A percentile compares a stretch with the other conserved stretches of the same genome.
These are phyloP conservation scores for Etia nguti DNA, from an alignment of 2,113 vertebrate species.

Conservation along the genomic window DNA sequence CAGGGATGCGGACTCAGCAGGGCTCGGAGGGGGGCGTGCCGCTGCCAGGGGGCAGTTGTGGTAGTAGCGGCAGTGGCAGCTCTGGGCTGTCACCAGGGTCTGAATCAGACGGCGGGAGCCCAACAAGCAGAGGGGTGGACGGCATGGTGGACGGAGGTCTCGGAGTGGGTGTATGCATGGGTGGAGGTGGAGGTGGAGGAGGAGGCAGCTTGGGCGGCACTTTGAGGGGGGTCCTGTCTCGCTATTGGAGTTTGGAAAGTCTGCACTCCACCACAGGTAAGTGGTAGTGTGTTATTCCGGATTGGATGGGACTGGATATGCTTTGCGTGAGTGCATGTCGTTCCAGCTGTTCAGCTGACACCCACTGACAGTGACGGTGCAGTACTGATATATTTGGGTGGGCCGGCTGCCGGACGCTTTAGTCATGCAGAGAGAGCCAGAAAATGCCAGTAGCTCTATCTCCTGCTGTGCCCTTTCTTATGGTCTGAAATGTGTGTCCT, in stretches of 20 bases:
- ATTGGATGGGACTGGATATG: not conserved
- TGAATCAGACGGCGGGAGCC: slow-evolving; percentile 87
- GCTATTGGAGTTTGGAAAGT: slow-evolving; percentile 95
- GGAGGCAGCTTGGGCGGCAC: slow-evolving; percentile 75
- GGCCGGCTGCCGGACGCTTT: not conserved
- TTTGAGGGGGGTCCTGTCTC: slow-evolving; percentile 85
- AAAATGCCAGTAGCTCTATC: not conserved
- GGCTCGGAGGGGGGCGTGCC: slow-evolving; percentile 79
- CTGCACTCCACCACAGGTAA: slow-evolving; percentile 92
- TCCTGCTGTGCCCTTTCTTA: not conserved
- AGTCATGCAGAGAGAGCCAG: not conserved
- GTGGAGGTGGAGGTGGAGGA: slow-evolving; percentile 67
- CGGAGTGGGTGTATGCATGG: slow-evolving; percentile 73
- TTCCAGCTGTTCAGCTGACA: not conserved
- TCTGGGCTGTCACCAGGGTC: slow-evolving; percentile 86
- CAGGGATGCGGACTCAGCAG: slow-evolving; percentile 83
- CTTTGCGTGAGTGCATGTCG: not conserved
- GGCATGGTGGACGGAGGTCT: slow-evolving; percentile 73
- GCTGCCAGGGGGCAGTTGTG: slow-evolving; percentile 81
- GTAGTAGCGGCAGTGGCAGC: slow-evolving; percentile 80
- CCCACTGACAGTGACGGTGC: not conserved
- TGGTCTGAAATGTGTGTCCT: not conserved
- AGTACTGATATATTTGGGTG: slow-evolving; percentile 17
- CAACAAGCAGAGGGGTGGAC: slow-evolving; percentile 68
- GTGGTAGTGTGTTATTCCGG: not conserved